A percentile compares a stretch with the other conserved stretches of the same genome.
phyloP scores from a whole-genome alignment of 2,797 vertebrate species.

The Pseudotriccus pelzelni region DNA sequence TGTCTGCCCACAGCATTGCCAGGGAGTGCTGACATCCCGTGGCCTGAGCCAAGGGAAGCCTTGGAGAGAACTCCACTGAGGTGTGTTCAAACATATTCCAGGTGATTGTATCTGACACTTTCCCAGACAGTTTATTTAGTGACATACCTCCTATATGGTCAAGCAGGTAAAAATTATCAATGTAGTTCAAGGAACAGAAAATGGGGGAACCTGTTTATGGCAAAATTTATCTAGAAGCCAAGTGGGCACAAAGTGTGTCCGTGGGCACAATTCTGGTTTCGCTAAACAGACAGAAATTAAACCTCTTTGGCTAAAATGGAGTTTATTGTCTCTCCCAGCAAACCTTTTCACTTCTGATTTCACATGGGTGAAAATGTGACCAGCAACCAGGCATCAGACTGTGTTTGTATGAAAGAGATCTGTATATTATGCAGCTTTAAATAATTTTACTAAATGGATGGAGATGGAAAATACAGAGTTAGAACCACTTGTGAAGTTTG shows the following conservation, averaged over 20 bases:
- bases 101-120: neutral
- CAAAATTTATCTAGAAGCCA: neutral
- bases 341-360: neutral
- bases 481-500: slow-evolving; percentile 33
- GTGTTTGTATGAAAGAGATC: slow-evolving; percentile 32
- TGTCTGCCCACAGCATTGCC: neutral
- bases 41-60: neutral
- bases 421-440: slow-evolving; percentile 33
- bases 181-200: neutral
- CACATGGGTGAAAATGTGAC: neutral
- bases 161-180: neutral
- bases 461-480: slow-evolving; percentile 28
- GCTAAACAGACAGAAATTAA: neutral
- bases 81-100: neutral
- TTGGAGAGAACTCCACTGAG: neutral
- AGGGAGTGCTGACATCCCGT: neutral
- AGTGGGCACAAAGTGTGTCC: neutral
- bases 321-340: neutral
- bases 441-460: slow-evolving; percentile 34
- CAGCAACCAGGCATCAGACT: neutral
- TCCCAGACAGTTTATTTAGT: neutral
- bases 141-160: neutral
- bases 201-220: neutral
- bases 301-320: neutral
- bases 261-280: neutral